Percentiles rank a stretch among this genome's conserved stretches.
These are phyloP conservation scores for Prionace glauca DNA, from an alignment of 2,797 vertebrate genomes.

Conservation along the genomic window DNA sequence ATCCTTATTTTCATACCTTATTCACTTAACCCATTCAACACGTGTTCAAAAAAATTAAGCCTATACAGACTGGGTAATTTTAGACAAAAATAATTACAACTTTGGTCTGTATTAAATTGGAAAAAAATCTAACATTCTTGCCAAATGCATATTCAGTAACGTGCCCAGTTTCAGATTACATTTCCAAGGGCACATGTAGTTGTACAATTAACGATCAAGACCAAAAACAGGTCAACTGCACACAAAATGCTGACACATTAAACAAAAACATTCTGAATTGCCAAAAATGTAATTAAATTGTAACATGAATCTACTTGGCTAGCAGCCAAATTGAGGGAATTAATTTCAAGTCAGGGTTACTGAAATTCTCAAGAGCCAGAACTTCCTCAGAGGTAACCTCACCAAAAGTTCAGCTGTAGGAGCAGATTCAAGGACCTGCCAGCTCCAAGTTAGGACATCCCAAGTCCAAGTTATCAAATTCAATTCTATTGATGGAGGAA, in stretches of 20 bases:
- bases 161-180: neutral
- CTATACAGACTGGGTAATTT: neutral
- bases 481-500: neutral
- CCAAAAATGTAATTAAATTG: neutral
- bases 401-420: too few relatives aligned
- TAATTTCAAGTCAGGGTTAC: neutral
- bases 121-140: neutral
- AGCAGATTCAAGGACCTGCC: neutral
- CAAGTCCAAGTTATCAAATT: neutral
- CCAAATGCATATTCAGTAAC: neutral
- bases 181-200: neutral
- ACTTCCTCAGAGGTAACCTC: neutral
- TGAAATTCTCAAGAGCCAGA: neutral
- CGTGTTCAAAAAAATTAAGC: neutral
- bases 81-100: neutral
- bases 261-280: constrained; percentile 7
- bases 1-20: neutral
- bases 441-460: neutral
- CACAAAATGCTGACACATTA: neutral
- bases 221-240: neutral
- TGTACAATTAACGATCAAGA: neutral
- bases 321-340: neutral
- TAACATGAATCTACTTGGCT: neutral
- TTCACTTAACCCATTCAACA: neutral
- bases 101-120: neutral